Percentiles rank a stretch among this genome's conserved stretches.
Conservation (phyloP, 2,797 vertebrate genomes). For the Lepilemur ruficaudatus region DNA sequence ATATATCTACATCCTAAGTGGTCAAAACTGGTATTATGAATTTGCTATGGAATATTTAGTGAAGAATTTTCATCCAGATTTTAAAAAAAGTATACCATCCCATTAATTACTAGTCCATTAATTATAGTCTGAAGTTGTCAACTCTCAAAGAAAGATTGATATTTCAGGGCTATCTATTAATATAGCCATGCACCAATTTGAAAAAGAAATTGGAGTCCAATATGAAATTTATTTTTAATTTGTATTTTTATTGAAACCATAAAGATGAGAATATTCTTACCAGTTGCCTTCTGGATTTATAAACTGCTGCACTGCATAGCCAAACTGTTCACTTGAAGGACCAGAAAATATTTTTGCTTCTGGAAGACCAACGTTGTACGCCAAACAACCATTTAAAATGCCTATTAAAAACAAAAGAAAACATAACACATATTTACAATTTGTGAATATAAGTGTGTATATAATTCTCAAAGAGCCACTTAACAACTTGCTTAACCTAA, state of each 20-base stretch:
- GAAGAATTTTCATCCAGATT: neutral
- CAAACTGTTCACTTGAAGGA: slow-evolving; percentile 89
- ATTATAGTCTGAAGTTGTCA: neutral
- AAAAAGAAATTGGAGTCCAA: neutral
- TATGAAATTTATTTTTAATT: neutral
- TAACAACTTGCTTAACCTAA: neutral
- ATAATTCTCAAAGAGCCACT: neutral
- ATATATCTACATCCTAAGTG: neutral
- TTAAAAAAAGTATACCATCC: neutral
- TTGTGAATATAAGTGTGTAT: neutral
- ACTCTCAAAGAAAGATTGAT: neutral
- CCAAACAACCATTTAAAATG: slow-evolving; percentile 80
- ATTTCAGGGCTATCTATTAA: neutral
- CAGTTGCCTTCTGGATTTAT: slow-evolving; percentile 90
- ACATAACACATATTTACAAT: neutral
- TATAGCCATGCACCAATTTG: neutral
- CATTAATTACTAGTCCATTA: neutral
- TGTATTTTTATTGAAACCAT: neutral
- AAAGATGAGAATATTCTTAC: slow-evolving; percentile 82
- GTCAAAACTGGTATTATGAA: neutral
- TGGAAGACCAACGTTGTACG: slow-evolving; percentile 92
- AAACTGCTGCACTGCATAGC: slow-evolving; percentile 91
- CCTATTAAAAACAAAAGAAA: slow-evolving; percentile 81
- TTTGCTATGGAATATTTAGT: neutral
- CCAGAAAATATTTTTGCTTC: slow-evolving; percentile 91